phyloP scores from a whole-genome alignment of 2,113 vertebrate species.

The Phaethon lepturus region DNA sequence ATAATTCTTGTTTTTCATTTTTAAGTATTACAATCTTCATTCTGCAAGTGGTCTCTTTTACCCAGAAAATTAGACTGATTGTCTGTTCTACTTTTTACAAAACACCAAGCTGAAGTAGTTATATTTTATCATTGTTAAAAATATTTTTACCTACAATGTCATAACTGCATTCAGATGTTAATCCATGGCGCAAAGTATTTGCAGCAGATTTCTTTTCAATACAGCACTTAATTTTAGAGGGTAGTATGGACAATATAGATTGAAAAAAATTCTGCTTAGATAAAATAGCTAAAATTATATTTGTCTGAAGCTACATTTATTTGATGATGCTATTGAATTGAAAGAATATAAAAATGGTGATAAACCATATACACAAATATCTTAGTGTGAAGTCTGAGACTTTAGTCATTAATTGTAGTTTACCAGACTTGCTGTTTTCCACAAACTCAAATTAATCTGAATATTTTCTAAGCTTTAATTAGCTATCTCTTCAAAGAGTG shows the following conservation, averaged over 20 bases:
- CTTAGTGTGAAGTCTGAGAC: conserved; percentile 18
- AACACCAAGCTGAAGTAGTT: neutral
- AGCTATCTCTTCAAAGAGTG: conserved; percentile 34
- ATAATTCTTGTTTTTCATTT: neutral
- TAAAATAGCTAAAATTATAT: neutral
- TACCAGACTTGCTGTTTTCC: conserved; percentile 15
- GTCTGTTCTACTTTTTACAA: neutral
- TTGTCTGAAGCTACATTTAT: neutral
- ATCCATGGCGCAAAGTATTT: neutral
- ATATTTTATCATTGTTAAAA: neutral
- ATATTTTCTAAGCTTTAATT: conserved; percentile 40
- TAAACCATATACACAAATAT: conserved; percentile 44
- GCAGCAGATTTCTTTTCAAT: neutral
- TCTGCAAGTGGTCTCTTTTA: neutral
- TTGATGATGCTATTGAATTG: conserved; percentile 50
- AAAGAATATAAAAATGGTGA: conserved; percentile 58
- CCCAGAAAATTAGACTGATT: neutral
- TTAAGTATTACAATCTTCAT: neutral
- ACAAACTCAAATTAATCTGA: conserved; percentile 37
- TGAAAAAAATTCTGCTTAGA: neutral
- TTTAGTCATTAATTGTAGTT: conserved; percentile 32
- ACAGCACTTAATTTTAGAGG: neutral
- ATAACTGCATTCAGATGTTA: neutral
- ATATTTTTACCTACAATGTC: neutral
- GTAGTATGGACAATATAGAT: neutral